A percentile compares a stretch with the other conserved stretches of the same genome.
phyloP scores from a whole-genome alignment of 2,113 vertebrate genomes.

The Brachyhypopomus occidentalis region DNA sequence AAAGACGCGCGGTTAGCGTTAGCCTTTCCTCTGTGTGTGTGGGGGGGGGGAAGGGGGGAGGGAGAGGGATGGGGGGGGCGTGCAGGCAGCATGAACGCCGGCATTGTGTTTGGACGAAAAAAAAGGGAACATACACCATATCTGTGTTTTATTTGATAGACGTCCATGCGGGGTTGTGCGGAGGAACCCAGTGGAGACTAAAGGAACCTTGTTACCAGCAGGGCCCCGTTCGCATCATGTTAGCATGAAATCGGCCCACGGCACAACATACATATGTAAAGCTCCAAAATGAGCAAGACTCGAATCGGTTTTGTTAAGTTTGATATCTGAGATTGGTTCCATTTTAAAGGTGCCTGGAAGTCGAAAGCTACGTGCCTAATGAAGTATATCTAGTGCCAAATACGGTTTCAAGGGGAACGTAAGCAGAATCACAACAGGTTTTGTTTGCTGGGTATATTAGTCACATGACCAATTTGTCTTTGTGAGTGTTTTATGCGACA shows the following conservation, averaged over 20 bases:
- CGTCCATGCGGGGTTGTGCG: not conserved
- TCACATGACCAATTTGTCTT: not conserved
- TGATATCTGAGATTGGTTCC: not conserved
- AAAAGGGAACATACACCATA: not conserved
- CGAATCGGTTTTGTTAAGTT: not conserved
- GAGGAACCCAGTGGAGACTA: not conserved
- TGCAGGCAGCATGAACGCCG: not conserved
- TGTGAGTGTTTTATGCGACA: too few species aligned
- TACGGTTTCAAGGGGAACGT: not conserved
- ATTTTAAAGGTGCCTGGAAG: not conserved
- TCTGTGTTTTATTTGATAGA: conserved; percentile 4
- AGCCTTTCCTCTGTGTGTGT: not conserved
- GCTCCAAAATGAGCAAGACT: not conserved
- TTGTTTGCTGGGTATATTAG: not conserved
- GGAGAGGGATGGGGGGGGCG: not conserved
- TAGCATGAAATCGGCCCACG: not conserved
- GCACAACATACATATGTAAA: not conserved
- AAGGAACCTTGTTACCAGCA: not conserved
- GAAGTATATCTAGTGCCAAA: not conserved
- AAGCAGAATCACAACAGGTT: not conserved
- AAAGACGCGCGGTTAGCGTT: not conserved
- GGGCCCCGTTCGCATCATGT: not conserved
- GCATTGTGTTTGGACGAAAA: not conserved
- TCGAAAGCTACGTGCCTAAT: not conserved
- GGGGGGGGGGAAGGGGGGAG: too few species aligned